Evolutionary conservation across 2,888 invertebrate species (phyloP), one percentile per base, ranked within the genome.

Genomic region (Philereme vetulata): DNA sequence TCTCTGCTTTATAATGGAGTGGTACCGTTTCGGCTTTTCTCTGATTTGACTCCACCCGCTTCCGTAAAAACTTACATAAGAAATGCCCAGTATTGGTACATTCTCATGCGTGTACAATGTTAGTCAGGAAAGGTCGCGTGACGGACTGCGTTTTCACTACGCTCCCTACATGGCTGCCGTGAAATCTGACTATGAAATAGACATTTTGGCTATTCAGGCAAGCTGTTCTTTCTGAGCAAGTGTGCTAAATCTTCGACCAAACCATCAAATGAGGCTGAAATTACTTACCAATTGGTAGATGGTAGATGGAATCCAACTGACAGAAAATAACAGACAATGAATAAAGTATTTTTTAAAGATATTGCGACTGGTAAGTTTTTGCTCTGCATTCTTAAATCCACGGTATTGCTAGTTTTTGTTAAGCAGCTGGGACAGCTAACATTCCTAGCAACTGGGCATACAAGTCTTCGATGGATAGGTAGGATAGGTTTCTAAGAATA

Each of bases 151-250:
- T 74, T 82, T 82, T 82, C 77, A 75, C 81, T 68, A 67, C 62
- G 70, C 70, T 70, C 74, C 77, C 77, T 73, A 76, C 71, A 73
- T 77, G 77, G 68, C 48, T 71, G 72, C 66, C 76, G 80, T 80
- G 76, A 79, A 81, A 78, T 77, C 68, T 68, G 70, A 72, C 58
- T 56, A 59, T 42, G 43, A 48, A 36, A 40, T 38, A 21, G 35
- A 45, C 8, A n/a, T 44, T 42, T 46, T 32, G 47, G 34, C 10
- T 10, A 9, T 51, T 44, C 21, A 21, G 2, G 21, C 21, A 21
- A 1, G 21, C 21, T 21, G 21, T 21, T 21, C 21, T 21, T 21
- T 21, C 21, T 21, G 21, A 21, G 21, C 21, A 21, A 21, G 21
- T 2, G 21, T 21, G 21, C 21, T 21, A 1, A 21, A 21, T 21